These are phyloP conservation scores for Caretta caretta DNA, from an alignment of 2,113 vertebrate genomes.

Conservation along the genomic window DNA sequence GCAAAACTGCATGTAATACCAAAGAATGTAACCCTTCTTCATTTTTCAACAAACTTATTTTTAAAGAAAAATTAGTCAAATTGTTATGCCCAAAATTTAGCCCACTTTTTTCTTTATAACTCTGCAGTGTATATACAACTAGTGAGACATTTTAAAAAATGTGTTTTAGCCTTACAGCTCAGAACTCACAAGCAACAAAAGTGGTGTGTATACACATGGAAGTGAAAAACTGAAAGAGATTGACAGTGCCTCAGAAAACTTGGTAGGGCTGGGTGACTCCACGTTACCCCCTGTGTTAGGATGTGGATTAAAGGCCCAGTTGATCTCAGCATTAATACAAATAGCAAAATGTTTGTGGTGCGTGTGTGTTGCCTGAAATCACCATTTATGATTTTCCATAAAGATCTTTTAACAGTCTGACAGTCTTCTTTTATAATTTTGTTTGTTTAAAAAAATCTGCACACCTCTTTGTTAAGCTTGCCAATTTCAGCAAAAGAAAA, in stretches of 20 bases:
- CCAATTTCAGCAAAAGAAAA: background rate
- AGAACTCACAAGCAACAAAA: background rate
- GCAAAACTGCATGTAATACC: background rate
- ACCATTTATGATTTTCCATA: background rate
- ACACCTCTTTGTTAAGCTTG: background rate
- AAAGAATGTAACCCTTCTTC: background rate
- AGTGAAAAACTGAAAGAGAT: accelerated
- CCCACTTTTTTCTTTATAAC: background rate
- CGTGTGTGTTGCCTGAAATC: background rate
- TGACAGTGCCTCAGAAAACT: background rate
- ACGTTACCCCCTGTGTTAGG: background rate
- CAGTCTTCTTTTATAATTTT: background rate
- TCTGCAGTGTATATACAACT: accelerated
- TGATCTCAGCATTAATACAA: background rate
- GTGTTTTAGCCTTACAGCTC: background rate
- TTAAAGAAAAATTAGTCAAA: background rate
- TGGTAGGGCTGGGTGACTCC: background rate
- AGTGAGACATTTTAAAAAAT: background rate
- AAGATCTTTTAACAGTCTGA: background rate
- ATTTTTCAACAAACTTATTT: background rate
- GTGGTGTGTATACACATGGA: accelerated
- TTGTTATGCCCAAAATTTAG: background rate
- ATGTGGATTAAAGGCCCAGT: background rate
- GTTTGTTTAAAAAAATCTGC: background rate
- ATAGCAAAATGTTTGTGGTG: accelerated